Conservation (phyloP, 2,113 vertebrate genomes). For the Scopus umbretta region DNA sequence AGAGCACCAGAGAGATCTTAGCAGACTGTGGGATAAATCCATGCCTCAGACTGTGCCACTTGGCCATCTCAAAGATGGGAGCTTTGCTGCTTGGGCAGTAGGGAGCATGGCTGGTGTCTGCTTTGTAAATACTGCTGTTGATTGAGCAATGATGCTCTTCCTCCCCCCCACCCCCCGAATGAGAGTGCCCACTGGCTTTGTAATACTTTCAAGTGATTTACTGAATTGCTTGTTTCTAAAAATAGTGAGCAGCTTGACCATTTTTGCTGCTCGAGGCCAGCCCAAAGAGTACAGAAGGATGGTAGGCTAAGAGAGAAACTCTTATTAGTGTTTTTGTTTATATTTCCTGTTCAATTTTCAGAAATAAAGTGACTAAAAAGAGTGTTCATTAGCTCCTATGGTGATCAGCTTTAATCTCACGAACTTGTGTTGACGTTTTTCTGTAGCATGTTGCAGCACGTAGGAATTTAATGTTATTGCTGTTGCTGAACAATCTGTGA, state of each 20-base stretch:
- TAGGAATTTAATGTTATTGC: neutral
- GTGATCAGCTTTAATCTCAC: neutral
- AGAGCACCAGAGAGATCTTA: neutral
- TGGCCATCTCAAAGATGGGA: neutral
- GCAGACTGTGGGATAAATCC: neutral
- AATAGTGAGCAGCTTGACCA: neutral
- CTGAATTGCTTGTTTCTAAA: neutral
- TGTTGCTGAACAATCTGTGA: neutral
- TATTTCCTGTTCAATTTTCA: no score
- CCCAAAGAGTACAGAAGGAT: neutral
- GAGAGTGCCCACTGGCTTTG: neutral
- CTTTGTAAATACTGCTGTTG: neutral
- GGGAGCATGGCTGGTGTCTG: neutral
- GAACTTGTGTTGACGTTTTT: neutral
- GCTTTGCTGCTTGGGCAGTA: neutral
- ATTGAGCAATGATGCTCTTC: neutral
- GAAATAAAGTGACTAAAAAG: neutral
- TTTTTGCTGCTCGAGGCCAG: neutral
- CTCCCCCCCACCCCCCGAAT: neutral
- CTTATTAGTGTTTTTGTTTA: neutral
- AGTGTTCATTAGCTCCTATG: neutral
- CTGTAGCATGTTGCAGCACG: neutral
- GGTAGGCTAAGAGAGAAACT: neutral
- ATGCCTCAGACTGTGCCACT: neutral
- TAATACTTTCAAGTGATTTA: slow-evolving; percentile 11